Evolutionary conservation across 2,888 invertebrate genomes (phyloP).

Genomic region (Hymenopus coronatus): DNA sequence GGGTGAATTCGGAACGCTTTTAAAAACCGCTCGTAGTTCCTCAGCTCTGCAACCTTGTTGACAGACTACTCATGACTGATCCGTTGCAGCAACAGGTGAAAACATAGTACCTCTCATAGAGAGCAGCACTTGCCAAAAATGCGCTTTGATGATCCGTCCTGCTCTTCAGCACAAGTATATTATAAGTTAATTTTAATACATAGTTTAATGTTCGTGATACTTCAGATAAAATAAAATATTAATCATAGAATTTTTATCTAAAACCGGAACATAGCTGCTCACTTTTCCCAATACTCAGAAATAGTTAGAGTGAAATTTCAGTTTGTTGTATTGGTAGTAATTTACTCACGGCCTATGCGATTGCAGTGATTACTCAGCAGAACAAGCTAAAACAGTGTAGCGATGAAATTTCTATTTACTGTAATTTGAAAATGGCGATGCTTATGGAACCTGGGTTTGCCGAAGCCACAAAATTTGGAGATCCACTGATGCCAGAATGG

Average conservation of each 20-base stretch:
- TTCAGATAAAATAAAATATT: too few species aligned
- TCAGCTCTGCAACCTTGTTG: not conserved
- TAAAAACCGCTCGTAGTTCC: not conserved
- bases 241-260: too few species aligned
- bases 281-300: too few species aligned
- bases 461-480: not conserved
- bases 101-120: not conserved
- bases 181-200: too few species aligned
- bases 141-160: too few species aligned
- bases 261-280: too few species aligned
- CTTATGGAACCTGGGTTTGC: not conserved
- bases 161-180: not conserved
- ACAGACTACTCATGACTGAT: not conserved
- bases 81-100: not conserved
- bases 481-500: constrained; percentile 54
- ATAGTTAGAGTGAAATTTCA: not conserved
- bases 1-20: not conserved
- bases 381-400: not conserved
- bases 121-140: not conserved
- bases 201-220: too few species aligned
- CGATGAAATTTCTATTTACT: not conserved
- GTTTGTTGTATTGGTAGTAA: not conserved
- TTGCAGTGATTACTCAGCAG: not conserved
- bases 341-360: not conserved
- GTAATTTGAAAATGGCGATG: not conserved